Conservation (phyloP, 1,140 invertebrate genomes). For the Neodiprion pinetum region DNA sequence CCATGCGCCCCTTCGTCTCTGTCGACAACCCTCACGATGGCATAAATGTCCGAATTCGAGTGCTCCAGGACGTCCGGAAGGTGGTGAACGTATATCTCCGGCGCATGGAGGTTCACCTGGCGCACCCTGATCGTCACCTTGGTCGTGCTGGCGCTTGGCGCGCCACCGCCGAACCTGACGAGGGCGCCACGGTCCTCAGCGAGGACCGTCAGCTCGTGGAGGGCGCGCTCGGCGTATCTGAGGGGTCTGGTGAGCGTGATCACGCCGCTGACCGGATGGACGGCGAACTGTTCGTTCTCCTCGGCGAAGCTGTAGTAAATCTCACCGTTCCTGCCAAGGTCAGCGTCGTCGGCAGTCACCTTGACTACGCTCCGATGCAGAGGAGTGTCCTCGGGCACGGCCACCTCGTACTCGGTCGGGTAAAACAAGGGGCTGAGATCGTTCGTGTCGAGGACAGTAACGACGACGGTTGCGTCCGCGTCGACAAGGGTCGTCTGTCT, state of each 20-base stretch:
- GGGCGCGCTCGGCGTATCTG: constrained; percentile 70
- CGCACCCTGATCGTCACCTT: constrained; percentile 79
- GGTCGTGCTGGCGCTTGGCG: constrained; percentile 71
- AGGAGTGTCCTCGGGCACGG: constrained; percentile 89
- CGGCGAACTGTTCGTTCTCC: constrained; percentile 82
- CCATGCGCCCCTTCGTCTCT: constrained; percentile 85
- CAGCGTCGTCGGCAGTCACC: constrained; percentile 91
- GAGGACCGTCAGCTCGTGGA: constrained; percentile 79
- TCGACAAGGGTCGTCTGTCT: constrained; percentile 64
- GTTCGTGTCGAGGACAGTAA: constrained; percentile 88
- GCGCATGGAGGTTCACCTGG: constrained; percentile 86
- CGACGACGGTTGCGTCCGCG: constrained; percentile 76
- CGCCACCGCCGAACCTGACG: constrained; percentile 64
- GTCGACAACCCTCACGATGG: constrained; percentile 86
- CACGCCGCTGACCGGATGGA: constrained; percentile 91
- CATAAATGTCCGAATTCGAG: constrained; percentile 86
- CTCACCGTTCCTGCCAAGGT: constrained; percentile 92
- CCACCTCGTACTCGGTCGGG: constrained; percentile 82
- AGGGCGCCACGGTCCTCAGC: constrained; percentile 83
- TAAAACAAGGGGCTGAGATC: constrained; percentile 93
- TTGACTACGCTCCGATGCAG: constrained; percentile 79
- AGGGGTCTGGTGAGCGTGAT: constrained; percentile 84
- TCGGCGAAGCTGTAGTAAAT: constrained; percentile 95
- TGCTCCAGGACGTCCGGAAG: constrained; percentile 85
- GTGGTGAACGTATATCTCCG: constrained; percentile 81